Evolutionary conservation across 1,140 invertebrate genomes (phyloP).

Genomic region (Cydia strobilella): DNA sequence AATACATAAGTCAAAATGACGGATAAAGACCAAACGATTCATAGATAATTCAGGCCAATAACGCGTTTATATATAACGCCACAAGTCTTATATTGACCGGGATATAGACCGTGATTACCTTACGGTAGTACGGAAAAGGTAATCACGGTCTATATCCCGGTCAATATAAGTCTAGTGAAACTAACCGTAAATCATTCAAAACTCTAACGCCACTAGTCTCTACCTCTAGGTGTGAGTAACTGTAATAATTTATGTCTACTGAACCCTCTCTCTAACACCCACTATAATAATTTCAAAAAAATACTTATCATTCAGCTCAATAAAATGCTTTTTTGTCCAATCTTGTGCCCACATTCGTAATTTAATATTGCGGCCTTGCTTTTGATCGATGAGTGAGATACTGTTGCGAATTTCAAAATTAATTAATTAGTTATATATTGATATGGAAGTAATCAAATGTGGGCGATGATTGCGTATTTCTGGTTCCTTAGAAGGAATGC

Average conservation of each 20-base stretch:
- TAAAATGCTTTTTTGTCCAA: slow-evolving; percentile 15
- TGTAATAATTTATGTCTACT: background rate
- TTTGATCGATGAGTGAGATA: slow-evolving; percentile 31
- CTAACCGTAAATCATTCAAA: too few relatives aligned
- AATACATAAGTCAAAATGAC: too few relatives aligned
- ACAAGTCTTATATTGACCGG: too few relatives aligned
- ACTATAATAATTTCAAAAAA: background rate
- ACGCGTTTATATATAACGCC: too few relatives aligned
- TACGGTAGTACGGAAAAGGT: too few relatives aligned
- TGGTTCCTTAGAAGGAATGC: slow-evolving; percentile 14
- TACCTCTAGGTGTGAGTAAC: too few relatives aligned
- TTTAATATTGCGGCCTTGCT: slow-evolving; percentile 28
- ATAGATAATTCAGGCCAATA: too few relatives aligned
- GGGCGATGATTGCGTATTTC: slow-evolving; percentile 16
- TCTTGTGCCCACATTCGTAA: slow-evolving; percentile 29
- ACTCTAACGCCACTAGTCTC: too few relatives aligned
- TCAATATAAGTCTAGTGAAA: too few relatives aligned
- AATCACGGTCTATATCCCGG: too few relatives aligned
- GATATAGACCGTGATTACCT: too few relatives aligned
- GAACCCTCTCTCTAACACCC: background rate
- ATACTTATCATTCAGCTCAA: slow-evolving; percentile 5
- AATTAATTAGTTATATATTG: slow-evolving; percentile 18
- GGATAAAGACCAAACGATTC: too few relatives aligned
- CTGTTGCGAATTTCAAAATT: slow-evolving; percentile 29
- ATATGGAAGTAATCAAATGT: slow-evolving; percentile 31